Conservation (phyloP, 2,888 invertebrate genomes). For the Oxycera nigricornis region DNA sequence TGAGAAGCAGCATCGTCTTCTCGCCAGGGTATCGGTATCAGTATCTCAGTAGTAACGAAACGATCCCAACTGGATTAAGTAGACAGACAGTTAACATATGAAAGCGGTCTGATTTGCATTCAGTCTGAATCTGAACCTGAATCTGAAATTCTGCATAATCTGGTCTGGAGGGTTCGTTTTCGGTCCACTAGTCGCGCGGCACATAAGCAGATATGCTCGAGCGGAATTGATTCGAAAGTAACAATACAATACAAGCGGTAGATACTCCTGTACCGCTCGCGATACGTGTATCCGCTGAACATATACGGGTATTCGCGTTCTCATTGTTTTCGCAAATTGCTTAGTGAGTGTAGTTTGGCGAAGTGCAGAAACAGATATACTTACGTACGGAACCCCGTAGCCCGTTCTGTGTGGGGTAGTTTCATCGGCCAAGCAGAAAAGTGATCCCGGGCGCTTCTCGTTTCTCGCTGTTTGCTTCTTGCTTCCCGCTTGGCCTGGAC, state of each 20-base stretch:
- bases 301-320: slow-evolving; percentile 4
- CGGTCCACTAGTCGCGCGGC: slow-evolving; percentile 18
- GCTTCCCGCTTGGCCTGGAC: slow-evolving; percentile 34
- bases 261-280: slow-evolving; percentile 17
- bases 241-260: slow-evolving; percentile 4
- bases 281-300: neutral
- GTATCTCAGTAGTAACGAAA: slow-evolving; percentile 17
- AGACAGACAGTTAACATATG: slow-evolving; percentile 42
- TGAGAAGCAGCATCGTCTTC: neutral
- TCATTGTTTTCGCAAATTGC: slow-evolving; percentile 28
- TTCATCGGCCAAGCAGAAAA: slow-evolving; percentile 25
- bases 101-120: slow-evolving; percentile 44
- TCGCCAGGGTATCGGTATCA: neutral
- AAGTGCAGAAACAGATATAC: slow-evolving; percentile 10
- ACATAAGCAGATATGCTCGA: neutral
- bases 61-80: slow-evolving; percentile 1
- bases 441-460: slow-evolving; percentile 40
- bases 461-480: no score
- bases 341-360: slow-evolving; percentile 23
- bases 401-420: no score
- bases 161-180: slow-evolving; percentile 22
- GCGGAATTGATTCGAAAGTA: neutral
- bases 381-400: neutral
- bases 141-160: slow-evolving; percentile 37
- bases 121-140: slow-evolving; percentile 41